phyloP scores from a whole-genome alignment of 2,888 invertebrate species.

The Pycnomerus fuliginosus region DNA sequence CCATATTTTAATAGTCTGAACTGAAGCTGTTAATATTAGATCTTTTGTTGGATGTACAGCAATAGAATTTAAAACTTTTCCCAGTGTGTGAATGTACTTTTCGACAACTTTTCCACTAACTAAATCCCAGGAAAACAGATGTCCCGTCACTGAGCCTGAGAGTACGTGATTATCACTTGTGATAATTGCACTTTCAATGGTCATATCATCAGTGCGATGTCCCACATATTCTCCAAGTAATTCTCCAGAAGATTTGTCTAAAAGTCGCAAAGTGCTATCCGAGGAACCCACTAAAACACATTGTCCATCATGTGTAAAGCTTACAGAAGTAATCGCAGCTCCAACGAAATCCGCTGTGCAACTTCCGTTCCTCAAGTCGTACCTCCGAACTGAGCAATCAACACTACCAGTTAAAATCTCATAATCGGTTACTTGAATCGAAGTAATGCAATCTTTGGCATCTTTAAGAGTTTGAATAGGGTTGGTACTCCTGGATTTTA shows the following conservation, averaged over 20 bases:
- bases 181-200: conserved; percentile 84
- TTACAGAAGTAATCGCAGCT: conserved; percentile 78
- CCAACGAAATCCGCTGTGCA: conserved; percentile 83
- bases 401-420: conserved; percentile 90
- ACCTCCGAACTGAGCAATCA: conserved; percentile 83
- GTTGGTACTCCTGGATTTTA: conserved; percentile 65
- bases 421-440: conserved; percentile 78
- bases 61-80: conserved; percentile 73
- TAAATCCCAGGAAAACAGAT: conserved; percentile 87
- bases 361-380: conserved; percentile 88
- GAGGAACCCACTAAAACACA: conserved; percentile 85
- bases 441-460: conserved; percentile 88
- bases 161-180: conserved; percentile 82
- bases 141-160: conserved; percentile 87
- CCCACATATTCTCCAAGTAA: conserved; percentile 78
- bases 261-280: conserved; percentile 77
- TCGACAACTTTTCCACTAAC: conserved; percentile 66
- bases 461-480: conserved; percentile 84
- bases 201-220: conserved; percentile 78
- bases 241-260: conserved; percentile 86
- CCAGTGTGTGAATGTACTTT: conserved; percentile 56
- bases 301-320: conserved; percentile 89
- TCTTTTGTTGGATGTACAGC: conserved; percentile 78
- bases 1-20: conserved; percentile 73
- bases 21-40: conserved; percentile 71